phyloP scores from a whole-genome alignment of 2,113 vertebrate genomes.

The Myrmophylax atrothorax region DNA sequence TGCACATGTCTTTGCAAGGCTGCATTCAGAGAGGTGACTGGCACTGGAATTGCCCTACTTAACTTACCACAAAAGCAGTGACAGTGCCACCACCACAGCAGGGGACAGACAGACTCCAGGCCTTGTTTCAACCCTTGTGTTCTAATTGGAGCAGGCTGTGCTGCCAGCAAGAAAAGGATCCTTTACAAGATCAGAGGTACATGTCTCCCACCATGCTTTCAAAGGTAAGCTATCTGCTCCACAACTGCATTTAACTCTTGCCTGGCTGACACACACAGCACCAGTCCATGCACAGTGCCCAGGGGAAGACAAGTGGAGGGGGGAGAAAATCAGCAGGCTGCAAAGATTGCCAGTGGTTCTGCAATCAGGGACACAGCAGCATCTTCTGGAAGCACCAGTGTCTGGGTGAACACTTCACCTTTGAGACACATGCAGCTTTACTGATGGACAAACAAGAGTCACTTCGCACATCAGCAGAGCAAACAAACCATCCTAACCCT shows the following conservation, averaged over 20 bases:
- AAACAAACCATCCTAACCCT: not conserved
- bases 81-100: not conserved
- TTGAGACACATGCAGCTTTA: not conserved
- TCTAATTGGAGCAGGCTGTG: slow-evolving; percentile 23
- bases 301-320: rapidly evolving
- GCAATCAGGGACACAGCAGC: not conserved
- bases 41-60: slow-evolving; percentile 39
- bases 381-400: not conserved
- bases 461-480: not conserved
- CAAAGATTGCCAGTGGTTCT: not conserved
- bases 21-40: slow-evolving; percentile 33
- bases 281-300: not conserved
- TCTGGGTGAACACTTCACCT: not conserved
- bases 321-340: not conserved
- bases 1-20: slow-evolving; percentile 34
- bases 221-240: not conserved
- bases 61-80: slow-evolving; percentile 41
- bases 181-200: not conserved
- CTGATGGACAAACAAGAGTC: not conserved
- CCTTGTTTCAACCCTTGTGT: not conserved
- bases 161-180: slow-evolving; percentile 33
- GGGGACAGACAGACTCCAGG: not conserved
- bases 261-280: not conserved
- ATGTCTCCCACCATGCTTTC: not conserved
- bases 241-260: not conserved